Base-by-base conservation (phyloP, 2,888 invertebrate genomes). In the Noctua comes region DNA sequence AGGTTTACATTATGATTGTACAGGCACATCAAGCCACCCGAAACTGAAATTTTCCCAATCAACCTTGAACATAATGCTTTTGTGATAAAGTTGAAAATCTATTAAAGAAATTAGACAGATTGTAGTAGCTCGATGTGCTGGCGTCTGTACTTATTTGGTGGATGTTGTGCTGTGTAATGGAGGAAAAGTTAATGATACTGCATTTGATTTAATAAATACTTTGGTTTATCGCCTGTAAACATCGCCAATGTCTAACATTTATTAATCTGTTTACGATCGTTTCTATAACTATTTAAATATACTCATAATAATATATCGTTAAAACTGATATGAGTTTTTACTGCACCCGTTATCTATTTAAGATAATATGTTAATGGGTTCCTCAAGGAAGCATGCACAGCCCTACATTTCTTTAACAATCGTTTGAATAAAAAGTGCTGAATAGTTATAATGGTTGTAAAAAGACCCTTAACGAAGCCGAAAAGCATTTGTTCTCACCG, bases 221-320 rank as follows among this genome's bases (percentile, higher is more conserved):
- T 85, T 73, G 65, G 86, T 89, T 91, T 90, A 91, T 89, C 79
- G 88, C 73, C 83, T 82, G 83, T 91, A 88, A 92, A 89, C 71
- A 86, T 88, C 82, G 81, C 72, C 78, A 77, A 80, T 85, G 79
- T 79, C 71, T 82, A 80, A 79, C 81, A 74, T 85, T 85, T 89
- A 83, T 77, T 82, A 76, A 81, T 75, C 75, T 84, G 86, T 90
- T 90, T 88, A 90, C 78, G 84, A 84, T 88, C 79, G 83, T 88
- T 85, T 84, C 79, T 87, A 77, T 85, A 84, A 84, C 78, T 78
- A 76, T 78, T 88, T 85, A 77, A 85, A 87, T 84, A 79, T 80
- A 78, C 78, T 80, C 68, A 73, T 84, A 69, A 73, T 77, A 75
- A 64, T 86, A 76, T 82, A 72, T 75, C 70, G 68, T 80, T 73